A percentile compares a stretch with the other conserved stretches of the same genome.
These are phyloP conservation scores for Pagrus major DNA, from an alignment of 2,113 vertebrate species.

Conservation along the genomic window DNA sequence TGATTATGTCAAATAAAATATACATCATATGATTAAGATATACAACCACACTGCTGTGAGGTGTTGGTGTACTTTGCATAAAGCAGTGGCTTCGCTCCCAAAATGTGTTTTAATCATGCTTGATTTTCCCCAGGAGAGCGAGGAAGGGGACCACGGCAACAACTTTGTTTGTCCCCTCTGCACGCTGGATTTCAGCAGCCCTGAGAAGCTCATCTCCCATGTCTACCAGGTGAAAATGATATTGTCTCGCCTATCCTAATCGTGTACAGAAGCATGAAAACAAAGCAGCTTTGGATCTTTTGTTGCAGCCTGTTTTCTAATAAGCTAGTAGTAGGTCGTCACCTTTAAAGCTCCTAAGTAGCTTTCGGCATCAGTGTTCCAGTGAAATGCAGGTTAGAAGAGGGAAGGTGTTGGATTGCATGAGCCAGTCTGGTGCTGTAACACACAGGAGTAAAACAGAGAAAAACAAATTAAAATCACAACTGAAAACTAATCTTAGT, in stretches of 20 bases:
- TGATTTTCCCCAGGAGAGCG: conserved; percentile 79
- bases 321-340: conserved; percentile 13
- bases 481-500: too few species aligned
- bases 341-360: conserved; percentile 47
- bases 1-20: not conserved
- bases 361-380: not conserved
- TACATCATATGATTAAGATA: not conserved
- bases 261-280: not conserved
- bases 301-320: conserved; percentile 11
- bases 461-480: too few species aligned
- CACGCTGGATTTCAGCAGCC: conserved; percentile 92
- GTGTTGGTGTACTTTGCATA: not conserved
- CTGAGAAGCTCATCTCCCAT: conserved; percentile 93
- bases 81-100: not conserved
- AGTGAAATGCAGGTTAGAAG: conserved; percentile 12
- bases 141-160: conserved; percentile 78
- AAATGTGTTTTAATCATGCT: conserved; percentile 23
- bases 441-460: not conserved
- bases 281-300: conserved; percentile 13
- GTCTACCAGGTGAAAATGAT: conserved; percentile 92
- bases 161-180: conserved; percentile 93
- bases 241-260: not conserved
- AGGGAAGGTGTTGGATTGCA: conserved; percentile 10
- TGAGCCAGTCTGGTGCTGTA: conserved; percentile 11
- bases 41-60: not conserved